Percentiles rank a stretch among this genome's conserved stretches.
Conservation (phyloP, 2,113 vertebrate species). For the Gopherus flavomarginatus region DNA sequence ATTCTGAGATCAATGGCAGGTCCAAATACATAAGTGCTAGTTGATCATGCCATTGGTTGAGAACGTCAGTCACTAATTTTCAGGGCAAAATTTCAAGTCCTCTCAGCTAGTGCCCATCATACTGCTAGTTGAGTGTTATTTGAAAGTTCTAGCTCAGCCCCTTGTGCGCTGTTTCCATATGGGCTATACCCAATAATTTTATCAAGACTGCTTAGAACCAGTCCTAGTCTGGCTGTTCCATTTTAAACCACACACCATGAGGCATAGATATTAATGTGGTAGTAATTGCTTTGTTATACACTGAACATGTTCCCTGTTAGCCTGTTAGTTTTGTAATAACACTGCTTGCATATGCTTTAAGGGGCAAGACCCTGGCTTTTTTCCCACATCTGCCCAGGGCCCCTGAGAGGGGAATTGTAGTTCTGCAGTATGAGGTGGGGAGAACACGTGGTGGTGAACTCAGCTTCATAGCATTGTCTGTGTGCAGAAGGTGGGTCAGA, state of each 20-base stretch:
- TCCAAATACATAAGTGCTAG: neutral
- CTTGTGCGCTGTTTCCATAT: neutral
- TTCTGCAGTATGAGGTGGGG: neutral
- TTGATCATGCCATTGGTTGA: neutral
- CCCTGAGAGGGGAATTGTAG: fast-evolving
- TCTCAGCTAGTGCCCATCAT: neutral
- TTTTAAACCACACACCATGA: neutral
- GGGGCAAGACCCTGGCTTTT: neutral
- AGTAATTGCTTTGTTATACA: neutral
- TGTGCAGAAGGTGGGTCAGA: neutral
- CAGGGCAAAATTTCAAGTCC: neutral
- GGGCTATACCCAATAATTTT: neutral
- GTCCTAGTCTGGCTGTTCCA: neutral
- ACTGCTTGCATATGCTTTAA: neutral
- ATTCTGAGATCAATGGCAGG: neutral
- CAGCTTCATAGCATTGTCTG: neutral
- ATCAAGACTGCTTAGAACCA: neutral
- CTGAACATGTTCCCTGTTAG: neutral
- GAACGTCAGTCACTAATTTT: neutral
- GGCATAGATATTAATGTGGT: neutral
- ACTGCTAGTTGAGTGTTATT: neutral
- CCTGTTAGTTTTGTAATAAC: neutral
- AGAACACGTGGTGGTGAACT: neutral
- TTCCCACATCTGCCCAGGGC: neutral
- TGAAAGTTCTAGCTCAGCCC: fast-evolving